Evolutionary conservation across 1,140 invertebrate species (phyloP), one percentile per base, ranked within the genome.

Genomic region (Penaeus japonicus): DNA sequence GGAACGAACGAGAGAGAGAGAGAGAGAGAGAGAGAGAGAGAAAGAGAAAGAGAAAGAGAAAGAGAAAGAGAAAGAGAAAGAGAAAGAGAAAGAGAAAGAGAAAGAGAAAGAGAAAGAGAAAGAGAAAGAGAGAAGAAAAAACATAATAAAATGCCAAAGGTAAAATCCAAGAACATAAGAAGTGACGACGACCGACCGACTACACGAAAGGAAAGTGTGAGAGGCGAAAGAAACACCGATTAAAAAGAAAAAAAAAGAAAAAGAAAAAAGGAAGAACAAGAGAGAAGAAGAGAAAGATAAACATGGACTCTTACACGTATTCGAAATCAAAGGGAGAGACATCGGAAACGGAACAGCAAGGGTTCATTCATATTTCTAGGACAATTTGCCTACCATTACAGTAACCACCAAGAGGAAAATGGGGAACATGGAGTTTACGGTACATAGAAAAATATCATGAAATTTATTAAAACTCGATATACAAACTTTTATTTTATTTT

Each of bases 361-460:
- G 35, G 2, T 39, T 39, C 7, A 0, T 47, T 47, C 0, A 47
- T 47, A 1, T 47, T 47, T 47, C 47, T 47, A 47, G 47, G 47
- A 47, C 47, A 47, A 7, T 47, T 47, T 47, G 30, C 62, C 54
- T 80, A 80, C 54, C 32, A 57, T 80, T 24, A 57, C 78, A n/a
- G 20, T n/a, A 53, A 80, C 78, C 39, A 80, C 78, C 39, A 80
- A 80, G 78, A 80, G 78, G 78, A 53, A 35, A 57, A 54, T 54
- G 53, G 78, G 78, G 78, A 80, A 80, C 78, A 55, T 80, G 78
- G 78, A 80, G 78, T 80, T 47, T 80, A 80, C 57, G 39, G 35
- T 85, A 85, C 84, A 85, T 85, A 85, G 84, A 85, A 85, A 85
- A 85, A 85, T 85, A 85, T 78, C 73, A 85, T 85, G 54, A 55